These are phyloP conservation scores for Hassar affinis DNA, from an alignment of 2,113 vertebrate genomes.

Conservation along the genomic window DNA sequence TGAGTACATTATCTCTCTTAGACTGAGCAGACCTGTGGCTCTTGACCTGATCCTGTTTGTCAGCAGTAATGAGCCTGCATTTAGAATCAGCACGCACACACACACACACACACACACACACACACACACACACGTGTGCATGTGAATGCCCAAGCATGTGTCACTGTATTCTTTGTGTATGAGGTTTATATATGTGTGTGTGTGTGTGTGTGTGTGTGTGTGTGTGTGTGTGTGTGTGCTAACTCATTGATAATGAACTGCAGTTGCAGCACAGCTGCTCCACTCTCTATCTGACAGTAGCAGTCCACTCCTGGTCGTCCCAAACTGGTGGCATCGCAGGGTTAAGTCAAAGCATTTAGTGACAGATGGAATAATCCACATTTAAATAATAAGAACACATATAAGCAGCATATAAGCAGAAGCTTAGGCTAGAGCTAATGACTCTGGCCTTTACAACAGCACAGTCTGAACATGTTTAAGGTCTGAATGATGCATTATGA, in stretches of 20 bases:
- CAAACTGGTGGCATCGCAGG: constrained; percentile 81
- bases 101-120: background rate
- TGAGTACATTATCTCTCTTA: constrained; percentile 41
- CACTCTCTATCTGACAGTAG: constrained; percentile 94
- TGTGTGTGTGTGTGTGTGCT: constrained; percentile 58
- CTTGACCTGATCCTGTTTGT: constrained; percentile 43
- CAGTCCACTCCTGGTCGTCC: constrained; percentile 96
- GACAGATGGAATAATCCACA: background rate
- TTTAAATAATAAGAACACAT: background rate
- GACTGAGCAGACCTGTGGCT: constrained; percentile 20
- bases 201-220: constrained; percentile 24
- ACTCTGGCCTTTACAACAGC: background rate
- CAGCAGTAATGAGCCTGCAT: constrained; percentile 30
- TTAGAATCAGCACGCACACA: constrained; percentile 2
- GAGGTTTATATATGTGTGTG: constrained; percentile 7
- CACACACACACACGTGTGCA: background rate
- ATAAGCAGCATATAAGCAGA: background rate
- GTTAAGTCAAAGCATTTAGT: constrained; percentile 79
- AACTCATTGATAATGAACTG: constrained; percentile 99
- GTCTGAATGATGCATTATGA: constrained; percentile 3
- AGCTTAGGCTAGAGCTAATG: background rate
- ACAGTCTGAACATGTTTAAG: background rate
- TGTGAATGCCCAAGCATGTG: background rate
- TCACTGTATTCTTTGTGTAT: constrained; percentile 6
- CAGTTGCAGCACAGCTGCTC: constrained; percentile 90